phyloP scores from a whole-genome alignment of 2,888 invertebrate genomes.

The Polydrusus cervinus region DNA sequence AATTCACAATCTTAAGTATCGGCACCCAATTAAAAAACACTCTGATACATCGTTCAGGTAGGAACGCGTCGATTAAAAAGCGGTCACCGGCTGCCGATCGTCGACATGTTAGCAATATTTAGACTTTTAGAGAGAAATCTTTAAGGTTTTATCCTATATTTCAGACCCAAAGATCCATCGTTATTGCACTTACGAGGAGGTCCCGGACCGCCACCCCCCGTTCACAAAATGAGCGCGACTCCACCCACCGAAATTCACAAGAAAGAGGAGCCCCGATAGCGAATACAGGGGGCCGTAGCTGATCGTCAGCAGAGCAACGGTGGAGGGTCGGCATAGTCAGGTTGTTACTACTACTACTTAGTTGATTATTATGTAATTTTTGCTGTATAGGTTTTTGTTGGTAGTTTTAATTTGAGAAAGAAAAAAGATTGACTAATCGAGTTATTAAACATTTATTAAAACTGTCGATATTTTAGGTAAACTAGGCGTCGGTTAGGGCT shows the following conservation, averaged over 20 bases:
- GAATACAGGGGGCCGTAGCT: slow-evolving; percentile 51
- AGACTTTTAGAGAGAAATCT: too few species aligned
- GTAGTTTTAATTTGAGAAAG: slow-evolving; percentile 22
- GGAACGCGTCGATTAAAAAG: too few species aligned
- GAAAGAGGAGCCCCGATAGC: slow-evolving; percentile 78
- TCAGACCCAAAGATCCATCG: slow-evolving; percentile 70
- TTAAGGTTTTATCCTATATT: neutral
- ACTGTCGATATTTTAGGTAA: slow-evolving; percentile 17
- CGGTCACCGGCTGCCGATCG: too few species aligned
- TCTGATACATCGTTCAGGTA: too few species aligned
- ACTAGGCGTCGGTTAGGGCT: neutral
- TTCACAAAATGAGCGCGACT: slow-evolving; percentile 73
- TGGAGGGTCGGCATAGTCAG: slow-evolving; percentile 38
- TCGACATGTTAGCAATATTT: too few species aligned
- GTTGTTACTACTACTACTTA: slow-evolving; percentile 35
- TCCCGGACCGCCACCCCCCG: slow-evolving; percentile 71
- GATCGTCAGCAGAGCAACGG: slow-evolving; percentile 8
- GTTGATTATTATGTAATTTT: slow-evolving; percentile 28
- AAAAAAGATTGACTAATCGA: slow-evolving; percentile 15
- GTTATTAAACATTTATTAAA: neutral
- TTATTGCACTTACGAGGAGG: slow-evolving; percentile 75
- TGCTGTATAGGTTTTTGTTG: slow-evolving; percentile 22
- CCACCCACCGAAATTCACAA: slow-evolving; percentile 76
- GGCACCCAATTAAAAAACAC: too few species aligned
- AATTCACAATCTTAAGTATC: too few species aligned